Evolutionary conservation across 2,113 vertebrate species (phyloP).

Genomic region (Crotophaga sulcirostris): DNA sequence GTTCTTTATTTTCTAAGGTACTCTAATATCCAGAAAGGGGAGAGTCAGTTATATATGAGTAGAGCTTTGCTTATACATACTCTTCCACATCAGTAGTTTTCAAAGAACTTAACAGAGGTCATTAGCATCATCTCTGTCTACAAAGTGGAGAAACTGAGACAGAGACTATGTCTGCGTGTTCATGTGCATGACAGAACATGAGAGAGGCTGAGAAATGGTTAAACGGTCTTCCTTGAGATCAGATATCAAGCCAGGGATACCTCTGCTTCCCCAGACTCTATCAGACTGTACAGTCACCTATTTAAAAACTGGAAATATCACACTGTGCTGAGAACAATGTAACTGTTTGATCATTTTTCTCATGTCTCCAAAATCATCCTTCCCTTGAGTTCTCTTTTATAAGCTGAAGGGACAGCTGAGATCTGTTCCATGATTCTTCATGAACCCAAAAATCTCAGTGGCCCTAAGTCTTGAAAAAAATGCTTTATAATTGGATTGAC

Average conservation of each 20-base stretch:
- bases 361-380: background rate
- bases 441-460: background rate
- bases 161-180: background rate
- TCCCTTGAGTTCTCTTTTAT: background rate
- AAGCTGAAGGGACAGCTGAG: background rate
- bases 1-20: slow-evolving; percentile 12
- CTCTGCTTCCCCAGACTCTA: background rate
- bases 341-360: background rate
- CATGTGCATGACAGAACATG: fast-evolving
- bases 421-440: background rate
- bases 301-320: background rate
- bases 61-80: background rate
- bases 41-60: background rate
- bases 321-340: background rate
- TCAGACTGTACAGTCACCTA: background rate
- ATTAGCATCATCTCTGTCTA: background rate
- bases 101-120: background rate
- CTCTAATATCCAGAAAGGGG: background rate
- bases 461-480: background rate
- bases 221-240: background rate
- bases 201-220: background rate
- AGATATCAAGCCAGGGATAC: background rate
- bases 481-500: background rate
- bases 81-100: background rate
- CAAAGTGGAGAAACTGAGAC: slow-evolving; percentile 6